Evolutionary conservation across 2,888 invertebrate species (phyloP), one percentile per base, ranked within the genome.

Genomic region (Idaea dimidiata): DNA sequence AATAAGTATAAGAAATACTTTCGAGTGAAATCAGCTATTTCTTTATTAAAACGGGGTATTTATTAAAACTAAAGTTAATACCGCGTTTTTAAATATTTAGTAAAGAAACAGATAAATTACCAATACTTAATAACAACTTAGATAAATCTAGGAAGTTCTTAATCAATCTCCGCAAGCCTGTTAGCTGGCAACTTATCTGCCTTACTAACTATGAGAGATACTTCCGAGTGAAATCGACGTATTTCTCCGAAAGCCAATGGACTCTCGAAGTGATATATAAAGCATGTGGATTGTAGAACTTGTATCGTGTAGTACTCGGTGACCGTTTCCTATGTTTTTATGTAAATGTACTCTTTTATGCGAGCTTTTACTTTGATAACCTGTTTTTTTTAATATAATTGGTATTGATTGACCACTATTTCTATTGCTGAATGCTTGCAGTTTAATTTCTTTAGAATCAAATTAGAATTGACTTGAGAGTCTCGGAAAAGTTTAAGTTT

Each of bases 141-240:
- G 33, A 33, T 10, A 33, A 43, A 3, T 43, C 8, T 43, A 43
- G 43, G 43, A 43, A 43, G 14, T 10, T 3, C 43, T 43, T 8
- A 43, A 43, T 43, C 43, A 43, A 43, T 43, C 43, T 10, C 43
- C n/a, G n/a, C 32, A 43, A 43, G 6, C 43, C 14, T 14, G 24
- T 14, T 14, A 43, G 43, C 10, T 43, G 43, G 2, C 43, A 43
- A 43, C 43, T 43, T 10, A 43, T 43, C 32, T 32, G 10, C 14
- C 3, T 24, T 24, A 24, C 3, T 24, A n/a, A n/a, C n/a, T n/a
- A n/a, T 24, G 24, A 24, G 24, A 24, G 24, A 6, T 54, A 17
- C 54, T 55, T 55, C 54, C 54, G 54, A 55, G 54, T 55, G 54
- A 55, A 55, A 55, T 55, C 54, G 16, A 6, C 16, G n/a, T 7